Conservation (phyloP, 2,888 invertebrate species). For the Neria commutata region DNA sequence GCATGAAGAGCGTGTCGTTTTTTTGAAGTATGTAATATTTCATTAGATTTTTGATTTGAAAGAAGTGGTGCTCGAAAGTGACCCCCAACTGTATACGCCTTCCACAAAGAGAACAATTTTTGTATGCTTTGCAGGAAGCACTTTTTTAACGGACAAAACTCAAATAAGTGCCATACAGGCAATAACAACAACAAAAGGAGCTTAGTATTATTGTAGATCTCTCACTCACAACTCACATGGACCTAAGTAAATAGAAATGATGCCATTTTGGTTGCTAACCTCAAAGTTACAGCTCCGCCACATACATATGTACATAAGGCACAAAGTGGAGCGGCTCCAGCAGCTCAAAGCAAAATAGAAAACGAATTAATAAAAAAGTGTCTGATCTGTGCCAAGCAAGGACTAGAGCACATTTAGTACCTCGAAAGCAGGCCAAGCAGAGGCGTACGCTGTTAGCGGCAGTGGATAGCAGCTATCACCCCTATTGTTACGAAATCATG, state of each 20-base stretch:
- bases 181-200: background rate
- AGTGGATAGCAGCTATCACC: background rate
- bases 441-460: background rate
- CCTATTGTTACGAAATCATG: too few species aligned
- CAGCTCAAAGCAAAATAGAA: slow-evolving; percentile 6
- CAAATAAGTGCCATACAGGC: background rate
- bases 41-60: too few species aligned
- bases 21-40: too few species aligned
- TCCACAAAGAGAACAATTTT: background rate
- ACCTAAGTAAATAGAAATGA: slow-evolving; percentile 42
- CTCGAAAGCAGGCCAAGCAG: background rate
- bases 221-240: slow-evolving; percentile 17
- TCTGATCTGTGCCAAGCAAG: background rate
- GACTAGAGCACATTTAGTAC: background rate
- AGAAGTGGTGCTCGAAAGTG: background rate
- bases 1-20: too few species aligned
- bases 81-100: background rate
- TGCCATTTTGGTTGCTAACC: slow-evolving; percentile 48
- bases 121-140: background rate
- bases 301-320: too few species aligned
- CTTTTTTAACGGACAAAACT: background rate
- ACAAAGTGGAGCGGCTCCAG: slow-evolving; percentile 17
- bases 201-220: too few species aligned
- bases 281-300: slow-evolving; percentile 35
- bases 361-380: background rate